Evolutionary conservation across 2,797 vertebrate genomes (phyloP).

Genomic region (Percopsis omiscomaycus): DNA sequence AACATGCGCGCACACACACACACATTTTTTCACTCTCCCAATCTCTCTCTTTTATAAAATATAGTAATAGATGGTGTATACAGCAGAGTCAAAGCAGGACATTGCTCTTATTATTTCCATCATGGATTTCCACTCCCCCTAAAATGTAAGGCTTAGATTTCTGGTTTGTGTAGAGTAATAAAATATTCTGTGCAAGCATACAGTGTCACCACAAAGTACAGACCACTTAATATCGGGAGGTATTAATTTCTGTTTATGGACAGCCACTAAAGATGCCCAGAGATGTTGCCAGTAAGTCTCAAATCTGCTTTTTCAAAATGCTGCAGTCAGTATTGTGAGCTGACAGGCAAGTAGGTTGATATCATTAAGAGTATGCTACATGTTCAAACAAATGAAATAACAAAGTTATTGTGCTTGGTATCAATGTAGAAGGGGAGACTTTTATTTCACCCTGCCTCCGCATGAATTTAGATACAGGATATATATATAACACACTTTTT

Average conservation of each 20-base stretch:
- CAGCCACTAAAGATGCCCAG: conserved; percentile 4
- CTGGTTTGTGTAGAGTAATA: conserved; percentile 7
- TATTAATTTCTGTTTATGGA: conserved; percentile 8
- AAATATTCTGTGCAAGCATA: conserved; percentile 27
- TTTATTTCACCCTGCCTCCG: conserved; percentile 12
- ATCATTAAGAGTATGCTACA: conserved; percentile 22
- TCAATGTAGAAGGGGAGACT: background rate
- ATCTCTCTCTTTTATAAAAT: conserved; percentile 15
- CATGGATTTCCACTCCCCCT: conserved; percentile 13
- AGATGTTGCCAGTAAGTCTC: conserved; percentile 1
- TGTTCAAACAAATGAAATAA: conserved; percentile 8
- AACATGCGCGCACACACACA: background rate
- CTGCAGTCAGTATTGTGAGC: conserved; percentile 15
- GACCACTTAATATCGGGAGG: conserved; percentile 3
- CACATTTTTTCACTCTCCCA: background rate
- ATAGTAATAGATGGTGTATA: conserved; percentile 18
- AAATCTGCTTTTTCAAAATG: too few relatives aligned
- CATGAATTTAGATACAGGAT: conserved; percentile 26
- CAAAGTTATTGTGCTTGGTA: conserved; percentile 14
- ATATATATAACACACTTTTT: background rate
- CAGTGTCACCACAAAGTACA: conserved; percentile 26
- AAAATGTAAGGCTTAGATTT: conserved; percentile 10
- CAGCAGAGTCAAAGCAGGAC: conserved; percentile 11
- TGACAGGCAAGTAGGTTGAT: conserved; percentile 22
- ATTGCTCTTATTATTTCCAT: background rate